These are phyloP conservation scores for Cryptoprocta ferox DNA, from an alignment of 2,797 vertebrate species.

Conservation along the genomic window DNA sequence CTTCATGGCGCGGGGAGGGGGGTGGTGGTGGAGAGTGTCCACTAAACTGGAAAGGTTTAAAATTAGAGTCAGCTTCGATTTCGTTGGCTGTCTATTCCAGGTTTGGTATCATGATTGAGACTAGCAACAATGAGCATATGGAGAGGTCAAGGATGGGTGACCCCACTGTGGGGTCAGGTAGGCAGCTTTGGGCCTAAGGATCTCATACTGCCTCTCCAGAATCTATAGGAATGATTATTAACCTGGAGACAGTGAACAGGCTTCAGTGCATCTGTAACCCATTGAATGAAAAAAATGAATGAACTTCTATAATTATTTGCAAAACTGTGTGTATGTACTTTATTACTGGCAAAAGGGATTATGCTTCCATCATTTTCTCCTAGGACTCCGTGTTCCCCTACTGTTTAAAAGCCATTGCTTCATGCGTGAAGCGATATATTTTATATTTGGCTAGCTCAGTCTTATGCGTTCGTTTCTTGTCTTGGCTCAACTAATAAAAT, in stretches of 20 bases:
- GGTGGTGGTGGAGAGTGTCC: neutral
- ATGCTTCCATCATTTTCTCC: neutral
- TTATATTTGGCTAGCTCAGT: neutral
- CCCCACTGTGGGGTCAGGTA: too few species aligned
- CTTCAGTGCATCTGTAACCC: neutral
- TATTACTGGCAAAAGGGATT: neutral
- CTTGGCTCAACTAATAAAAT: constrained; percentile 32
- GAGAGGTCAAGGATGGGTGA: neutral
- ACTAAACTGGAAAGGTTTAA: neutral
- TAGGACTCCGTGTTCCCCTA: neutral
- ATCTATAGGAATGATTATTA: neutral
- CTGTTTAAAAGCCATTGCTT: neutral
- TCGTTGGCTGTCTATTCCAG: neutral
- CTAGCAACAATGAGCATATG: neutral
- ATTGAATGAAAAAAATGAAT: neutral
- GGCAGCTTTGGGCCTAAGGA: neutral
- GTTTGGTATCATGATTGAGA: neutral
- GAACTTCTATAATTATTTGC: neutral
- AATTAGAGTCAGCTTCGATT: neutral
- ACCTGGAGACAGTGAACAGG: neutral
- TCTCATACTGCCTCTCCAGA: neutral
- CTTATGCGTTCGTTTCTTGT: neutral
- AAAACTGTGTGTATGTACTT: neutral
- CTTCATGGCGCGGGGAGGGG: neutral
- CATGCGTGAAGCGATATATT: neutral